Conservation (phyloP, 2,113 vertebrate species). For the Osmerus mordax region DNA sequence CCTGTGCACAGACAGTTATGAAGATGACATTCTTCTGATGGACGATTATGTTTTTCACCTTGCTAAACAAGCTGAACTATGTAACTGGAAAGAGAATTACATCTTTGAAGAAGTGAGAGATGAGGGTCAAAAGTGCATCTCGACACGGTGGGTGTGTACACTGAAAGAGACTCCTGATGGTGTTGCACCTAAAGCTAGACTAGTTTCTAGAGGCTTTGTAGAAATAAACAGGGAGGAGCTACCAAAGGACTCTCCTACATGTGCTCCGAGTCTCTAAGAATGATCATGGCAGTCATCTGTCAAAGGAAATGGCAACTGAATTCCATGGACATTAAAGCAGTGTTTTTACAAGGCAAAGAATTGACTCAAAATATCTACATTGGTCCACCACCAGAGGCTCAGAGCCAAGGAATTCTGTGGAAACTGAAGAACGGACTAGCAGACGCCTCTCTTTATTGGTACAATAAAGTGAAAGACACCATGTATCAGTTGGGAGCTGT, state of each 20-base stretch:
- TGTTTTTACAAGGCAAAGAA: slow-evolving; percentile 31
- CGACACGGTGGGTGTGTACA: not conserved
- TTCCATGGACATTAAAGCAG: slow-evolving; percentile 30
- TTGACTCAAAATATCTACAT: slow-evolving; percentile 30
- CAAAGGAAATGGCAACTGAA: slow-evolving; percentile 31
- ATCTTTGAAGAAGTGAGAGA: slow-evolving; percentile 28
- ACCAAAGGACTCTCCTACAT: slow-evolving; percentile 23
- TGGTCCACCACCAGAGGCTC: slow-evolving; percentile 14
- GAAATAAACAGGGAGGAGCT: slow-evolving; percentile 1
- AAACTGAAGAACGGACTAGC: slow-evolving; percentile 35
- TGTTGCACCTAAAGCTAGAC: slow-evolving; percentile 20
- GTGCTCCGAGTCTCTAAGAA: slow-evolving; percentile 24
- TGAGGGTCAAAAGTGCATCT: slow-evolving; percentile 22
- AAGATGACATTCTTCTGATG: slow-evolving; percentile 8
- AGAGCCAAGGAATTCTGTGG: slow-evolving; percentile 18
- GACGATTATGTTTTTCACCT: slow-evolving; percentile 17
- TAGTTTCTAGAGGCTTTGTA: slow-evolving; percentile 17
- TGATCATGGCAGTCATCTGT: slow-evolving; percentile 24
- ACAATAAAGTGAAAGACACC: slow-evolving; percentile 28
- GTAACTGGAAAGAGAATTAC: slow-evolving; percentile 12
- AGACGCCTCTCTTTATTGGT: slow-evolving; percentile 34
- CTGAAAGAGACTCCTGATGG: slow-evolving; percentile 17
- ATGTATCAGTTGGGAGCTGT: slow-evolving; percentile 5
- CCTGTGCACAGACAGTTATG: not conserved
- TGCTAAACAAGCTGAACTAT: slow-evolving; percentile 10